A percentile compares a stretch with the other conserved stretches of the same genome.
Evolutionary conservation across 2,888 invertebrate species (phyloP).

Genomic region (Rhynchonema sp.): DNA sequence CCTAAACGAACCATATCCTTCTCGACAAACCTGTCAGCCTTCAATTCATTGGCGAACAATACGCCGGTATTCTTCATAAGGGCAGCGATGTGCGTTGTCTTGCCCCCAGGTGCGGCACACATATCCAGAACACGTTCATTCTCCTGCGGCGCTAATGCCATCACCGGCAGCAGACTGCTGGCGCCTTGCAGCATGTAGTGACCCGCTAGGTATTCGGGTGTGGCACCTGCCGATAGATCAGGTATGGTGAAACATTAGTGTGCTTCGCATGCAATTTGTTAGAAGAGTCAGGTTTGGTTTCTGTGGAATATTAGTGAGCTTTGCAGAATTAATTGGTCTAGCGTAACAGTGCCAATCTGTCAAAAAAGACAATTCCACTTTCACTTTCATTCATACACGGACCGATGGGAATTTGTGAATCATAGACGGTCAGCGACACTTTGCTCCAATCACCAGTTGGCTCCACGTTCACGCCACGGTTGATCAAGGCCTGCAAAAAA

Average conservation of each 20-base stretch:
- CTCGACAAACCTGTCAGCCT: too few relatives aligned
- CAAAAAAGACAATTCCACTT: too few relatives aligned
- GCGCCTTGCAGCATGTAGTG: constrained; percentile 90
- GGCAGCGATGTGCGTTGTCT: constrained; percentile 86
- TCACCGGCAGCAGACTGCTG: constrained; percentile 85
- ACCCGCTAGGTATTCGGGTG: constrained; percentile 93
- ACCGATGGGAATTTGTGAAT: constrained; percentile 83
- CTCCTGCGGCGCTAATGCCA: constrained; percentile 66
- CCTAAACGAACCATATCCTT: too few relatives aligned
- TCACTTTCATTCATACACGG: too few relatives aligned
- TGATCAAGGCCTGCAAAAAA: background rate
- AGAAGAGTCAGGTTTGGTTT: too few relatives aligned
- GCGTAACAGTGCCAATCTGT: too few relatives aligned
- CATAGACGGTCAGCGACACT: constrained; percentile 85
- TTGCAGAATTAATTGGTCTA: too few relatives aligned
- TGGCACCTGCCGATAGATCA: too few relatives aligned
- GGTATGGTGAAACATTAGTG: too few relatives aligned
- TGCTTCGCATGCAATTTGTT: too few relatives aligned
- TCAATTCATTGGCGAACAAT: constrained; percentile 84
- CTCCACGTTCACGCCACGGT: constrained; percentile 90
- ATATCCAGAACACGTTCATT: constrained; percentile 55
- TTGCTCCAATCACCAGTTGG: constrained; percentile 97
- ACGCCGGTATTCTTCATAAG: constrained; percentile 84
- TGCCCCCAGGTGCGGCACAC: constrained; percentile 95
- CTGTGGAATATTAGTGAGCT: too few relatives aligned